Evolutionary conservation across 2,113 vertebrate genomes (phyloP).

Genomic region (Vicugna pacos): DNA sequence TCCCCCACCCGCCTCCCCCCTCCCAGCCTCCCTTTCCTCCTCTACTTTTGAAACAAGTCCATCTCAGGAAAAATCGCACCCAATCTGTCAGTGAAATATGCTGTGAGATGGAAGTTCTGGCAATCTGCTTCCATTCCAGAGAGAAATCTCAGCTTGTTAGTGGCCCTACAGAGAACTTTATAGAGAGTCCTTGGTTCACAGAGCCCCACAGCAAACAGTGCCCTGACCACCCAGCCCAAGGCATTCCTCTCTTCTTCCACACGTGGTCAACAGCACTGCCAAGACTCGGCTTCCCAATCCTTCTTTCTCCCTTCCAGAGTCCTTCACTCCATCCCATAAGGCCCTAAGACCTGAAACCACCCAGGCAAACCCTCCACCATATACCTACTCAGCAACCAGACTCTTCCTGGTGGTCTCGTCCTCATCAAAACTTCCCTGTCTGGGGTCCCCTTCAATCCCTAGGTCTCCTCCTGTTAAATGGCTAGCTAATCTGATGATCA

Average conservation of each 20-base stretch:
- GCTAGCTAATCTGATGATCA: neutral
- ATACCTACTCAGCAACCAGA: neutral
- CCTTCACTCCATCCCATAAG: neutral
- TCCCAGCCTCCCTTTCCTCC: conserved; percentile 6
- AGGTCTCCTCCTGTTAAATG: neutral
- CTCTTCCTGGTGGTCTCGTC: neutral
- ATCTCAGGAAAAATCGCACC: neutral
- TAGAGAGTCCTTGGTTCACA: neutral
- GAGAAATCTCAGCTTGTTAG: neutral
- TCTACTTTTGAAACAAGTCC: conserved; percentile 47
- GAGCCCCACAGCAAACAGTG: neutral
- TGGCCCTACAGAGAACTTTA: neutral
- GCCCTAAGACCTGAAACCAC: neutral
- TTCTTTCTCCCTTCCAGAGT: neutral
- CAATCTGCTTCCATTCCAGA: conserved; percentile 28
- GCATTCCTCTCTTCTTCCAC: neutral
- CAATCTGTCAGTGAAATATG: conserved; percentile 70
- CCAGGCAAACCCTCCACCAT: neutral
- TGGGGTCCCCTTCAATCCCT: neutral
- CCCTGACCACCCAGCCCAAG: neutral
- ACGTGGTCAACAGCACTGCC: neutral
- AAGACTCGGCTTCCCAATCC: neutral
- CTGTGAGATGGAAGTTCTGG: neutral
- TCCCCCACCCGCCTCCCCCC: neutral
- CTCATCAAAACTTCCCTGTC: neutral